Conservation (phyloP, 1,140 invertebrate genomes). For the Orchestia grillus region DNA sequence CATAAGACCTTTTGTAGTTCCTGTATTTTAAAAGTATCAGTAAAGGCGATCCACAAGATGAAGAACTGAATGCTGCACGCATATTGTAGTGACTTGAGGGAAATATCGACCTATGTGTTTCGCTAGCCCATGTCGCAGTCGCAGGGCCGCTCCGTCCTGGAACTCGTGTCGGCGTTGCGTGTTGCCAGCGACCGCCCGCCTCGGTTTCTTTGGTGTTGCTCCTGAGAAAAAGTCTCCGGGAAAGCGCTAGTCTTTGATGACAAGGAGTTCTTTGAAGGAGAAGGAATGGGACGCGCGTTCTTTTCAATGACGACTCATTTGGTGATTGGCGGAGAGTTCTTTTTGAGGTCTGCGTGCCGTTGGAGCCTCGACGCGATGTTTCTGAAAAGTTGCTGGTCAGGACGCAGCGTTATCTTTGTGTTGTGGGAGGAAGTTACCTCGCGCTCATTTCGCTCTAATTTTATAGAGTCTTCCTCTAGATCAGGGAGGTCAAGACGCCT, state of each 20-base stretch:
- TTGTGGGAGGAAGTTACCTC: background rate
- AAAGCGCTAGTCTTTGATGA: background rate
- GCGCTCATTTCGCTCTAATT: too few relatives aligned
- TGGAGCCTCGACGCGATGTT: background rate
- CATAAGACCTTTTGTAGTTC: too few relatives aligned
- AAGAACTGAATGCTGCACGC: background rate
- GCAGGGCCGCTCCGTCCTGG: background rate
- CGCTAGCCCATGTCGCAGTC: background rate
- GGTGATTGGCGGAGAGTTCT: background rate
- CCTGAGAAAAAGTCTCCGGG: background rate
- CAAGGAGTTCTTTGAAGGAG: background rate
- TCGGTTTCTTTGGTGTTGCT: background rate
- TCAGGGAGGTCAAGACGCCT: too few relatives aligned
- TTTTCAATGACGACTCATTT: background rate
- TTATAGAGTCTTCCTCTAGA: too few relatives aligned
- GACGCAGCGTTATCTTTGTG: background rate
- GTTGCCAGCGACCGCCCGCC: background rate
- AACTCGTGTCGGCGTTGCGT: background rate
- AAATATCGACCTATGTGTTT: background rate
- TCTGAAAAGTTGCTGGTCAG: background rate
- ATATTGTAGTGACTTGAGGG: background rate
- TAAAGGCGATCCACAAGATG: too few relatives aligned
- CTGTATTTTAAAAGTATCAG: too few relatives aligned
- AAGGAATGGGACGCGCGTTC: background rate
- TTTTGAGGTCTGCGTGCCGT: background rate